Conservation (phyloP, 2,888 invertebrate genomes). For the Melinaea menophilus region DNA sequence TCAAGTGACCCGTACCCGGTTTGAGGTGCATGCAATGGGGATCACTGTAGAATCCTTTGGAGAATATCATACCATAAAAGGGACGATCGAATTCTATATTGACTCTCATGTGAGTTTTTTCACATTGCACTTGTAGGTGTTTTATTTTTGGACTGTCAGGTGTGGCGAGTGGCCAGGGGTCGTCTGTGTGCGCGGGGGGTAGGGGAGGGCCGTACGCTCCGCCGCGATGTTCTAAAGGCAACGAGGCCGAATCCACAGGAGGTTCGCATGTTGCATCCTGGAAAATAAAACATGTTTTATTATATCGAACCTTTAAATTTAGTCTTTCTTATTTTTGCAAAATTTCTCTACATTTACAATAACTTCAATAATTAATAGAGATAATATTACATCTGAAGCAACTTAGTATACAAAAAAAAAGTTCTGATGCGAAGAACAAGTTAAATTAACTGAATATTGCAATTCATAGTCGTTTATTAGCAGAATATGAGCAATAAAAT, state of each 20-base stretch:
- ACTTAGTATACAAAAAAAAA: too few relatives aligned
- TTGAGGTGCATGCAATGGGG: conserved; percentile 94
- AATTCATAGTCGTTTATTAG: too few relatives aligned
- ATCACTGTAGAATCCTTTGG: conserved; percentile 95
- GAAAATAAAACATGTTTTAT: conserved; percentile 42
- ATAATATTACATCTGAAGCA: not conserved
- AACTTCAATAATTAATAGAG: not conserved
- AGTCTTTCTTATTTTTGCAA: too few relatives aligned
- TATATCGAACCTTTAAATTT: not conserved
- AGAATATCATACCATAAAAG: conserved; percentile 97
- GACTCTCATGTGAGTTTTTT: conserved; percentile 96
- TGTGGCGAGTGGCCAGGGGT: conserved; percentile 92
- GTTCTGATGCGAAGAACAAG: too few relatives aligned
- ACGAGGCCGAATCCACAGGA: conserved; percentile 87
- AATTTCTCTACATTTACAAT: too few relatives aligned
- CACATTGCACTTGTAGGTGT: conserved; percentile 95
- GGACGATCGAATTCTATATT: conserved; percentile 97
- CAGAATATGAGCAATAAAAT: conserved; percentile 8
- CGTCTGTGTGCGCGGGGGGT: conserved; percentile 80
- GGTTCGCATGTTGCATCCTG: conserved; percentile 88
- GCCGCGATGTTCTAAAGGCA: conserved; percentile 89
- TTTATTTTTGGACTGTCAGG: conserved; percentile 96
- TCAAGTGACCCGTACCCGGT: conserved; percentile 92
- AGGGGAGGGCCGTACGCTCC: conserved; percentile 84
- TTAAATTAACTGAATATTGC: too few relatives aligned